Base-by-base conservation (phyloP, 2,888 invertebrate genomes). In the Drosophila antonietae region DNA sequence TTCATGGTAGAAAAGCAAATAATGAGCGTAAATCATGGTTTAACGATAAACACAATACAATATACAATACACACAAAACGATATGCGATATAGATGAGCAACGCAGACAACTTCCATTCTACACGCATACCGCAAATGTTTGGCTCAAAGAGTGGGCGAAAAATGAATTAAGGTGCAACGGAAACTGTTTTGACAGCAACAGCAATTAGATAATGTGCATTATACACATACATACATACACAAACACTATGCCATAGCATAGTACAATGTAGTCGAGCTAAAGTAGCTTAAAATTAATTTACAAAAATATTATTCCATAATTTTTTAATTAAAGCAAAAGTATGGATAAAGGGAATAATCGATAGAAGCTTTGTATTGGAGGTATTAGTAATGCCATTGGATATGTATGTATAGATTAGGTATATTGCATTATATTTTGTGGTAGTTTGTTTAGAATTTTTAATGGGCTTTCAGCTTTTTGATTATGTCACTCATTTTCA, bases 11-110 rank as follows among this genome's bases (percentile, higher is more conserved):
- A 51, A 62, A 59, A 51, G 70, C 87, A 87, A 89, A 89, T 89
- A 89, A 89, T 89, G 89, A 84, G 77, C 73, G 88, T 87, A 86
- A 87, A 86, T 89, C 86, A 86, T 86, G 86, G 88, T 84, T 84
- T 86, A 84, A 84, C 78, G 75, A 89, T 89, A 87, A 84, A 82
- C 74, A 80, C 80, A 79, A 79, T 75, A 75, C 72, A 72, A 60
- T 52, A 59, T 47, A 64, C 66, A 58, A 52, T 35, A 66, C 41
- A 60, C 65, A 71, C 49, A 39, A 46, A 69, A 28, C 67, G 49
- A 57, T 67, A 67, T 51, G 58, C 66, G 47, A 49, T 33, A 65
- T 23, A 49, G 35, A 46, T 23, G 39, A 39, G 52, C 49, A 23
- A 10, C 23, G 39, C 9, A 3, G 49, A 33, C 20, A 20, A 20